phyloP scores from a whole-genome alignment of 2,888 invertebrate species.

The Orthosia gothica region DNA sequence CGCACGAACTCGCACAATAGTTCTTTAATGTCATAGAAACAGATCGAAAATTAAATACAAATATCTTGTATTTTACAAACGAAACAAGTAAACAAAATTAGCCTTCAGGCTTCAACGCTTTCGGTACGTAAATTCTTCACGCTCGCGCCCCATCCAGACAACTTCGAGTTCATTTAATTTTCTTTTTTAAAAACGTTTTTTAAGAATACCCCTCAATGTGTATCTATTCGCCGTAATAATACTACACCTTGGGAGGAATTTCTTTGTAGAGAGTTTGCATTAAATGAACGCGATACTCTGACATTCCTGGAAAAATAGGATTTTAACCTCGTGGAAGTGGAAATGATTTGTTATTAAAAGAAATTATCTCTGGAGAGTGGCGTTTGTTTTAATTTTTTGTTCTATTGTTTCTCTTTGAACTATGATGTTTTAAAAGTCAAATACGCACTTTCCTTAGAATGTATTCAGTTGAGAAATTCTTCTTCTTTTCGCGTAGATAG shows the following conservation, averaged over 20 bases:
- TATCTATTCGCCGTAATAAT: constrained; percentile 52
- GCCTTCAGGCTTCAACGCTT: background rate
- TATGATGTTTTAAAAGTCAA: too few species aligned
- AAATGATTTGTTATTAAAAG: too few species aligned
- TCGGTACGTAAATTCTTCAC: constrained; percentile 8
- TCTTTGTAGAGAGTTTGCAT: constrained; percentile 54
- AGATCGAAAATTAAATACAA: background rate
- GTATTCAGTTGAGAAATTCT: too few species aligned
- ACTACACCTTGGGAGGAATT: constrained; percentile 37
- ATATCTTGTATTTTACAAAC: background rate
- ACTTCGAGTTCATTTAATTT: constrained; percentile 1
- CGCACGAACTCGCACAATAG: too few species aligned
- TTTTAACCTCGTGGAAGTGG: constrained; percentile 51
- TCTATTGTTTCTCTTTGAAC: background rate
- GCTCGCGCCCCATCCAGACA: background rate
- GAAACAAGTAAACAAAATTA: background rate
- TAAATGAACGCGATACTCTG: constrained; percentile 43
- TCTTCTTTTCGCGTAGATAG: too few species aligned
- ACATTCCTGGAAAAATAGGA: constrained; percentile 37
- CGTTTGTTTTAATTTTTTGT: constrained; percentile 17
- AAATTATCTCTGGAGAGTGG: too few species aligned
- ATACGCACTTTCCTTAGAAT: too few species aligned
- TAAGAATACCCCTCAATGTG: constrained; percentile 34
- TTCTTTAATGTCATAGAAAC: background rate
- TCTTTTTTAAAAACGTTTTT: constrained; percentile 18